phyloP scores from a whole-genome alignment of 2,113 vertebrate genomes.

The Nyctibius bracteatus region DNA sequence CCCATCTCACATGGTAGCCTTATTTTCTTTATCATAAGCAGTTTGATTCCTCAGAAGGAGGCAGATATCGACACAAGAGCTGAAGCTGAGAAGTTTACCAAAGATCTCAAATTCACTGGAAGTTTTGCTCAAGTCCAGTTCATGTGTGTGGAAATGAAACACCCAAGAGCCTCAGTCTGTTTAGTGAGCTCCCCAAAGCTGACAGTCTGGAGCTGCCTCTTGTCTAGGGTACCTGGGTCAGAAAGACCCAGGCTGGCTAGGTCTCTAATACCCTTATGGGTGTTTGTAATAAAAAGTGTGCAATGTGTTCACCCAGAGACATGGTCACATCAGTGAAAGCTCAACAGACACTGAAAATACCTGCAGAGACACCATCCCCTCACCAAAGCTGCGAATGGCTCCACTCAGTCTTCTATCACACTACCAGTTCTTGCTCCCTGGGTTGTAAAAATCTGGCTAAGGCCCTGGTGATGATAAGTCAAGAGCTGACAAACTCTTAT shows the following conservation, averaged over 20 bases:
- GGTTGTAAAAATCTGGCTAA: background rate
- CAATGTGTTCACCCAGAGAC: fast-evolving
- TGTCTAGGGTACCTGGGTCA: too few relatives aligned
- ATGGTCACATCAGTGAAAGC: background rate
- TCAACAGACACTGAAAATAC: background rate
- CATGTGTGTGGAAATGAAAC: background rate
- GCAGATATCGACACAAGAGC: background rate
- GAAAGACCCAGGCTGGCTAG: background rate
- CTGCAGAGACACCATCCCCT: background rate
- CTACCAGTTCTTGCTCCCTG: fast-evolving
- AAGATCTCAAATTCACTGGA: background rate
- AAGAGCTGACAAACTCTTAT: background rate
- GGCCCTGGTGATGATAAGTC: background rate
- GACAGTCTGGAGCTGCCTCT: background rate
- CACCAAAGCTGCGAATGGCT: background rate
- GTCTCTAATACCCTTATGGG: background rate
- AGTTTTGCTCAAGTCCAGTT: background rate
- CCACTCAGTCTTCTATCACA: fast-evolving
- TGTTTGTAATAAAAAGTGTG: background rate
- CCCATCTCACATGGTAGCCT: background rate
- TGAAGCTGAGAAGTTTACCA: background rate
- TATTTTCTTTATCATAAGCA: background rate
- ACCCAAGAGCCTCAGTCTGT: background rate
- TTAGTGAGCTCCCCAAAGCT: background rate
- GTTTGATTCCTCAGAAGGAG: background rate